Conservation (phyloP, 92 coral and sea anemone species). For the Scolanthus callimorphus region DNA sequence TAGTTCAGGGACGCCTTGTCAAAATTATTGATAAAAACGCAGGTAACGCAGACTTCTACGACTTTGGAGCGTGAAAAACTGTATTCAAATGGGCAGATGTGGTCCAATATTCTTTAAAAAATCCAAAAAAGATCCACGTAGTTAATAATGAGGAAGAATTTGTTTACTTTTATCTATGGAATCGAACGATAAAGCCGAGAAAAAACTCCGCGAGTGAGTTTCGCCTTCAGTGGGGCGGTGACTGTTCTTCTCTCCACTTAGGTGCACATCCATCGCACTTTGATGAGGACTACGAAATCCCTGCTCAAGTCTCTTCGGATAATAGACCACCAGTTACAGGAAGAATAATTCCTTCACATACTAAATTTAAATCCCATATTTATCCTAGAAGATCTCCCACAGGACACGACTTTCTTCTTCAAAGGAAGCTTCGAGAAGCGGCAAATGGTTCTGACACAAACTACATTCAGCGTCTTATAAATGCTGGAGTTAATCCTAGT, state of each 20-base stretch:
- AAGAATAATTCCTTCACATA: conserved; percentile 73
- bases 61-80: too few relatives aligned
- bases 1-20: too few relatives aligned
- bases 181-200: too few relatives aligned
- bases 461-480: conserved; percentile 62
- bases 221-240: conserved; percentile 38
- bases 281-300: conserved; percentile 50
- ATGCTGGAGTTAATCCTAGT: conserved; percentile 70
- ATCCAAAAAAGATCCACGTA: too few relatives aligned
- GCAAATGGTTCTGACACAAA: conserved; percentile 58
- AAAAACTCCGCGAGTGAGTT: background rate
- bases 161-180: too few relatives aligned
- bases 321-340: conserved; percentile 50
- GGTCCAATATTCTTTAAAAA: too few relatives aligned
- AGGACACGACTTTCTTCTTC: conserved; percentile 54
- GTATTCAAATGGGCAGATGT: too few relatives aligned
- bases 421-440: conserved; percentile 83
- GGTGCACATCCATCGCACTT: conserved; percentile 52
- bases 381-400: conserved; percentile 49
- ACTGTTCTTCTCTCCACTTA: conserved; percentile 46
- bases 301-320: conserved; percentile 19
- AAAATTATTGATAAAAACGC: too few relatives aligned
- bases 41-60: too few relatives aligned
- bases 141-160: too few relatives aligned
- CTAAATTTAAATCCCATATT: conserved; percentile 54